Percentiles rank a stretch among this genome's conserved stretches.
These are phyloP conservation scores for Semotilus atromaculatus DNA, from an alignment of 2,797 vertebrate species.

Conservation along the genomic window DNA sequence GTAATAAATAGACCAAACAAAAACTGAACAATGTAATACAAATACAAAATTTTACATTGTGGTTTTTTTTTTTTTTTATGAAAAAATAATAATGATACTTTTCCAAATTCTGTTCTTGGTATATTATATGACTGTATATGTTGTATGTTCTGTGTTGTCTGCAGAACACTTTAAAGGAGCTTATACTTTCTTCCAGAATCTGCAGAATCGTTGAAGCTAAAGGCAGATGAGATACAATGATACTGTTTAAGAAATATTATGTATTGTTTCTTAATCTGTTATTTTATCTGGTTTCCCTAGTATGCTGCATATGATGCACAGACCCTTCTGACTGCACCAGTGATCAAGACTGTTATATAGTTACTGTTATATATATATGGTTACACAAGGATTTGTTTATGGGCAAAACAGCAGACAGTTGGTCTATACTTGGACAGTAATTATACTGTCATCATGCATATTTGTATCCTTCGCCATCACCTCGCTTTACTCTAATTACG, in stretches of 20 bases:
- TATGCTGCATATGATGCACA: neutral
- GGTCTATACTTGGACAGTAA: neutral
- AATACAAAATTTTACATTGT: too few relatives aligned
- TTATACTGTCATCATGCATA: constrained; percentile 9
- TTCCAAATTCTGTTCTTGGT: too few relatives aligned
- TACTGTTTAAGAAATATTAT: neutral
- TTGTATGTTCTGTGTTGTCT: neutral
- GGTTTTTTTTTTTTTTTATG: too few relatives aligned
- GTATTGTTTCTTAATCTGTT: neutral
- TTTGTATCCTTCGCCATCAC: constrained; percentile 11
- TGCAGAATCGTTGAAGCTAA: neutral
- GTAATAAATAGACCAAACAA: too few relatives aligned
- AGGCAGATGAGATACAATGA: neutral
- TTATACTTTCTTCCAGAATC: neutral
- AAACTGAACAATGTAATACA: too few relatives aligned
- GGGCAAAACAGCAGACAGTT: constrained; percentile 9
- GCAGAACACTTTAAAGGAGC: neutral
- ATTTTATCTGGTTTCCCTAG: neutral
- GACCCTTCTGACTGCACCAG: neutral
- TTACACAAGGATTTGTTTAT: neutral
- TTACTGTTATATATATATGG: too few relatives aligned
- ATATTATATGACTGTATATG: neutral
- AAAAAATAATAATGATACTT: too few relatives aligned
- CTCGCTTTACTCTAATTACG: constrained; percentile 30
- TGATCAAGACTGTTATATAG: constrained; percentile 20